Evolutionary conservation across 1,140 invertebrate species (phyloP), one percentile per base, ranked within the genome.

Genomic region (Drosophila quadrilineata): DNA sequence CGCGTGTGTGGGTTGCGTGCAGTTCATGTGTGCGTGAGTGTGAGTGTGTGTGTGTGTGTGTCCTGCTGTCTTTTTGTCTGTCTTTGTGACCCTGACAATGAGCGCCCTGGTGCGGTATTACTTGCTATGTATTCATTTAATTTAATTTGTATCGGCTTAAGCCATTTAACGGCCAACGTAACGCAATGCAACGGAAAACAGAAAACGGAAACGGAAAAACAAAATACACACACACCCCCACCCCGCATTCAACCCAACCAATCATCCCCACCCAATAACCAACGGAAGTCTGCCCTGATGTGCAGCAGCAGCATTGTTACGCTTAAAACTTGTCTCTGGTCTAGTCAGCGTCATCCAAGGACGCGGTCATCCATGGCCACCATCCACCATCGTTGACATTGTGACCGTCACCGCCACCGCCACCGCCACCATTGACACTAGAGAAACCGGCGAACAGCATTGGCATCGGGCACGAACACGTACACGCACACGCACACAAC

Each of bases 131-230:
- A 46, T 74, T 74, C 68, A 53, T 66, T 73, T 73, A 72, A 74
- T 74, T 74, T 71, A 74, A 74, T 74, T 74, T 74, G 71, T 59
- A 35, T 36, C 70, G 66, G 53, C 70, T 70, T 73, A 70, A 71
- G 68, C 68, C 46, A 62, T 62, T 71, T 67, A 67, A 67, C 64
- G 64, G 41, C 38, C 62, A 58, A 6, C 43, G 10, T 10, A 31
- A 31, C 45, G 33, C 31, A 46, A 3, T n/a, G 24, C 1, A 36
- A 43, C 53, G n/a, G n/a, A n/a, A n/a, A n/a, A n/a, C n/a, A n/a
- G n/a, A 69, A 69, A 68, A 45, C 53, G 43, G 48, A 64, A 64
- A 58, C 50, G 46, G 65, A 65, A 65, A n/a, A 50, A 17, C 28
- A 56, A 43, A 26, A 19, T 6, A 16, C 58, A 12, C 35, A 9